These are phyloP conservation scores for Bembecia ichneumoniformis DNA, from an alignment of 2,888 invertebrate species.

Conservation along the genomic window DNA sequence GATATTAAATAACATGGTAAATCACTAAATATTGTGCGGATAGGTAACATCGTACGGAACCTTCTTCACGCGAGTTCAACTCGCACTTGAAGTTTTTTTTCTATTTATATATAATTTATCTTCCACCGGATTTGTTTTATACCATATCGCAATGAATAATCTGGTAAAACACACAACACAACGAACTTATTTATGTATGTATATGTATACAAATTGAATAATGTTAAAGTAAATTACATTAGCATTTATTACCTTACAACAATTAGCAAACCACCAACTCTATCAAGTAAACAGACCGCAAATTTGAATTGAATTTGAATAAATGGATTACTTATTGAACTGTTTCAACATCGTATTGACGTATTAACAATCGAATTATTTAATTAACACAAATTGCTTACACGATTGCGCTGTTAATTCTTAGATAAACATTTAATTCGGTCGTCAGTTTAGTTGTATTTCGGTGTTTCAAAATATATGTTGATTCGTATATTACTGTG, in stretches of 20 bases:
- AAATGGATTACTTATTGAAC: slow-evolving; percentile 18
- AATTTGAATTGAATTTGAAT: slow-evolving; percentile 12
- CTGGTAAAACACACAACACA: too few relatives aligned
- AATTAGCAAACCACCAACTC: not conserved
- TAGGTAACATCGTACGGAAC: too few relatives aligned
- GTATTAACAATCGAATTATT: slow-evolving; percentile 43
- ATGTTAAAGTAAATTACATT: not conserved
- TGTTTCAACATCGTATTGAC: slow-evolving; percentile 29
- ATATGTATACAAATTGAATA: too few relatives aligned
- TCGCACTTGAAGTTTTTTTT: too few relatives aligned
- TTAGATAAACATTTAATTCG: slow-evolving; percentile 22
- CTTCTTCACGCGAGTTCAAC: too few relatives aligned
- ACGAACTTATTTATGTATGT: too few relatives aligned
- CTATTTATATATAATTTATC: too few relatives aligned
- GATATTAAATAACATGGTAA: too few relatives aligned
- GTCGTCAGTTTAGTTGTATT: slow-evolving; percentile 18
- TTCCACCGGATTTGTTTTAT: too few relatives aligned
- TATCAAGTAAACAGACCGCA: not conserved
- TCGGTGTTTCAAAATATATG: slow-evolving; percentile 1
- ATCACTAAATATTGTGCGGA: too few relatives aligned
- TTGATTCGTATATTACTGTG: too few relatives aligned
- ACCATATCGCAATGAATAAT: too few relatives aligned
- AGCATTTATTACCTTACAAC: not conserved
- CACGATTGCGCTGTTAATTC: slow-evolving; percentile 26
- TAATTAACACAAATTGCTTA: slow-evolving; percentile 14